Base-by-base conservation (phyloP, 2,888 invertebrate species). In the Trissolcus brochymenae region DNA sequence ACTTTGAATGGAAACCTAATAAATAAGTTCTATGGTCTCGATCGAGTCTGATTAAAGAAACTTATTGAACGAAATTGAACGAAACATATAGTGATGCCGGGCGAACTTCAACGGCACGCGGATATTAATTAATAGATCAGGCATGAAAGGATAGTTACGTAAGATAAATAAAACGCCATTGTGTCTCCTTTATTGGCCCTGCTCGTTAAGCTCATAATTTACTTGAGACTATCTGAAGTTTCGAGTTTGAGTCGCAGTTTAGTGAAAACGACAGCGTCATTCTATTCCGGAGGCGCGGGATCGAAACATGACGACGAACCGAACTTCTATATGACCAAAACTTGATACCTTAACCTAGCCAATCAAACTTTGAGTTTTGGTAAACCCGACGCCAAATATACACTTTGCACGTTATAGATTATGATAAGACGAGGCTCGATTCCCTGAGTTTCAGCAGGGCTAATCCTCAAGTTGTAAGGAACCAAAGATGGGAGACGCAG, bases 331-430 rank as follows among this genome's bases (percentile, higher is more conserved):
- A 68, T 76, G 76, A 76, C 81, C 81, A 82, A 84, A 86, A 85
- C 85, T 87, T 85, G 85, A 86, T 87, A 86, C 85, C 84, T 84
- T 83, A 84, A 84, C 84, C 83, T 84, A 84, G 84, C 87, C 86
- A 88, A 88, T 88, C 87, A 88, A 88, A 88, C 85, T 87, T 88
- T 82, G 83, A 85, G 84, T 83, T 85, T 80, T 82, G 82, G 82
- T 87, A 87, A 87, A 85, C 85, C 84, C 80, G 79, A 80, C 83
- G 82, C 84, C 84, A 86, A 87, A 87, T 86, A 87, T 83, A 83
- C 84, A 83, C 81, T 84, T 83, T 83, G 81, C 82, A 84, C 83
- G 83, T 83, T 84, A 83, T 82, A 82, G 82, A 80, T 83, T 84
- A 82, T 81, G 82, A 75, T 78, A 81, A 80, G 82, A 71, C 76